Base-by-base conservation (phyloP, 2,797 vertebrate species). In the Poecilia gillii region DNA sequence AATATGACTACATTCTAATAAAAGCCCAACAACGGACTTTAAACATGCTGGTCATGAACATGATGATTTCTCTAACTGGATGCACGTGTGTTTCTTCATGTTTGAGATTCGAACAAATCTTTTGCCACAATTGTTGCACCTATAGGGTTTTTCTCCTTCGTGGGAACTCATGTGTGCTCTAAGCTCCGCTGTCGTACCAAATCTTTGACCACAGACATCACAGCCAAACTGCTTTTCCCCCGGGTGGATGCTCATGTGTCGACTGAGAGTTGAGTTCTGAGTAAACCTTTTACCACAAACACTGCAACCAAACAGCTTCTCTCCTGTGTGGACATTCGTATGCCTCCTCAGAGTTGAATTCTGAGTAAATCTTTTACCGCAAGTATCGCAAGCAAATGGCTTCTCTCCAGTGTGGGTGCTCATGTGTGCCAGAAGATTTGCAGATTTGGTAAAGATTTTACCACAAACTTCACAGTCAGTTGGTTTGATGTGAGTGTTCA, bases 191-290 rank as follows among this genome's bases (percentile, higher is more conserved):
- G 66, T 43, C 25, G 66, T 25, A n/a, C 39, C 39, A 70, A 45
- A 70, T 70, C 23, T 70, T 43, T 70, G 20, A n/a, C 66, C 41
- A 14, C 66, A 70, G 25, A 45, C 39, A n/a, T 70, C 66, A 45
- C 66, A 70, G 39, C 39, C 12, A 70, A 70, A 70, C 12, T 70
- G 66, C 66, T 45, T 70, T 70, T 70, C 66, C 39, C 41, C 66
- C 3, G 66, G 66, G 39, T 70, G 66, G 66, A 70, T 39, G n/a
- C 66, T n/a, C 66, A 70, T 70, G 39, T 70, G 66, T 70, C 66
- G 66, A n/a, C 66, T 70, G 66, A 70, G 66, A 28, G 66, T 70
- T n/a, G 46, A 31, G 13, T 70, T 70, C 18, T 70, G 39, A 14
- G 66, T 70, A n/a, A 70, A 70, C 39, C 23, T 70, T 43, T 70